Evolutionary conservation across 1,140 invertebrate species (phyloP).

Genomic region (Mercenaria mercenaria): DNA sequence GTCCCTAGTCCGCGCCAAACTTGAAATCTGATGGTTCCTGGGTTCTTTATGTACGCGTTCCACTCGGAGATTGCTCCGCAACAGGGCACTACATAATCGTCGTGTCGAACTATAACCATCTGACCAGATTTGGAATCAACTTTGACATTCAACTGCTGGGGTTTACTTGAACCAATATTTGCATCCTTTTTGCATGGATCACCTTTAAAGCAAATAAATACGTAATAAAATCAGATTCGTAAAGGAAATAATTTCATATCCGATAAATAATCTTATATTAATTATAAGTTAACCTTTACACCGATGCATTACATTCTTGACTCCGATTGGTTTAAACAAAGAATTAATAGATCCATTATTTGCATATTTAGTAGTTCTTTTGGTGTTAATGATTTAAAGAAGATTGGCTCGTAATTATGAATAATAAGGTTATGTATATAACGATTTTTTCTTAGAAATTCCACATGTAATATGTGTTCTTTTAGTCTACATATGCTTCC

Average conservation of each 20-base stretch:
- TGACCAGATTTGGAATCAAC: constrained; percentile 45
- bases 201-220: neutral
- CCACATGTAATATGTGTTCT: too few relatives aligned
- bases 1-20: constrained; percentile 46
- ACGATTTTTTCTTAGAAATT: too few relatives aligned
- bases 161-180: neutral
- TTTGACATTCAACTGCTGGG: neutral
- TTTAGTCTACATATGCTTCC: too few relatives aligned
- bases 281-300: neutral
- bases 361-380: too few relatives aligned
- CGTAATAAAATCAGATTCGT: neutral
- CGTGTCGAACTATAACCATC: neutral
- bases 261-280: neutral
- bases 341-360: too few relatives aligned
- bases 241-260: neutral
- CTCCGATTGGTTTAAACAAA: too few relatives aligned
- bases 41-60: constrained; percentile 47
- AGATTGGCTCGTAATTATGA: too few relatives aligned
- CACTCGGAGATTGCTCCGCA: constrained; percentile 44
- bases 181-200: neutral
- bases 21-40: constrained; percentile 43
- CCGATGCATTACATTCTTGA: neutral
- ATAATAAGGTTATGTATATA: too few relatives aligned
- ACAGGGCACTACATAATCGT: constrained; percentile 17
- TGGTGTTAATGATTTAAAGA: too few relatives aligned